Percentiles rank a stretch among this genome's conserved stretches.
These are phyloP conservation scores for Dicyrtomina minuta DNA, from an alignment of 2,888 invertebrate genomes.

Conservation along the genomic window DNA sequence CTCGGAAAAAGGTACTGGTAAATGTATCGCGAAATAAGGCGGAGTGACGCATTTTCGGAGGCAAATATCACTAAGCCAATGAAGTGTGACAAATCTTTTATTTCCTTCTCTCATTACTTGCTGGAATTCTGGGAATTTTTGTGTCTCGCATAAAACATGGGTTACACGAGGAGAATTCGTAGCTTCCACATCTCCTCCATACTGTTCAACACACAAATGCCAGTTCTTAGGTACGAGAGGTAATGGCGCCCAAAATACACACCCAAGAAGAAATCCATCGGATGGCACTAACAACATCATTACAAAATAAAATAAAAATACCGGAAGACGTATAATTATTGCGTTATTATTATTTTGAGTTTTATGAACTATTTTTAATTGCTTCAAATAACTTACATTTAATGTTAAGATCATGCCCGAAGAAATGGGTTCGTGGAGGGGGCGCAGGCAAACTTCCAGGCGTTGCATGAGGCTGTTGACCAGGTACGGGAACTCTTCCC, in stretches of 20 bases:
- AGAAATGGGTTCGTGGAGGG: slow-evolving; percentile 67
- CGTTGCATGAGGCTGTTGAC: slow-evolving; percentile 44
- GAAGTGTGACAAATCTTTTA: slow-evolving; percentile 77
- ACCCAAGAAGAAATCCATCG: slow-evolving; percentile 86
- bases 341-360: no score
- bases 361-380: neutral
- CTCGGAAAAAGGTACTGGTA: slow-evolving; percentile 71
- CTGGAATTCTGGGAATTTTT: slow-evolving; percentile 86
- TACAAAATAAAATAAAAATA: slow-evolving; percentile 15
- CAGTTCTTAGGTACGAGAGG: slow-evolving; percentile 60
- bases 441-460: slow-evolving; percentile 49
- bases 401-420: slow-evolving; percentile 89
- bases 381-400: slow-evolving; percentile 64
- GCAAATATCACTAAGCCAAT: slow-evolving; percentile 90
- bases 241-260: slow-evolving; percentile 69
- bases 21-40: slow-evolving; percentile 91
- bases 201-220: slow-evolving; percentile 72
- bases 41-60: slow-evolving; percentile 80
- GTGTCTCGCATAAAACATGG: slow-evolving; percentile 87
- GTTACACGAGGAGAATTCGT: slow-evolving; percentile 82
- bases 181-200: slow-evolving; percentile 83
- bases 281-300: slow-evolving; percentile 64
- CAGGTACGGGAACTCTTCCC: slow-evolving; percentile 33
- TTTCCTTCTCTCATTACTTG: slow-evolving; percentile 68
- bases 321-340: no score